These are phyloP conservation scores for Leucosticte australis DNA, from an alignment of 2,113 vertebrate genomes.

Conservation along the genomic window DNA sequence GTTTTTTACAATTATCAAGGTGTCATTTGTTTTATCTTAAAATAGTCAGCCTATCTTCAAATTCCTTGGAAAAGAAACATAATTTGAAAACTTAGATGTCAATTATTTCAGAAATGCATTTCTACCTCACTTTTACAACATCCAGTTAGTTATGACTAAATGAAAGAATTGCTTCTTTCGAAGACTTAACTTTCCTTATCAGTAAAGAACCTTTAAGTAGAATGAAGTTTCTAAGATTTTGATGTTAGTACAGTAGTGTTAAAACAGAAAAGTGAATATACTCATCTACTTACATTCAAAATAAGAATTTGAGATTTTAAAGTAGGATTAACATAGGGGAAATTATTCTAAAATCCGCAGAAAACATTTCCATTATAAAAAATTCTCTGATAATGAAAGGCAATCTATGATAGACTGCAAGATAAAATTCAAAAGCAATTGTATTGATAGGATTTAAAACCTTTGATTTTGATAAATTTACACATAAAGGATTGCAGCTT, in stretches of 20 bases:
- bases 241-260: not conserved
- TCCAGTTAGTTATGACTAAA: not conserved
- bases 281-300: not conserved
- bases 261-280: constrained; percentile 10
- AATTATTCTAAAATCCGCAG: not conserved
- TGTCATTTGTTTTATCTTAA: not conserved
- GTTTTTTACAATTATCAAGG: not conserved
- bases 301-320: not conserved
- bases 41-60: not conserved
- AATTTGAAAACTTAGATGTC: not conserved
- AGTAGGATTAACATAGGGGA: not conserved
- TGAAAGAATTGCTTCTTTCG: not conserved
- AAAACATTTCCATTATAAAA: constrained; percentile 3
- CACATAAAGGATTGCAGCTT: not conserved
- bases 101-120: not conserved
- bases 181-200: not conserved
- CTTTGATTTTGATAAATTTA: constrained; percentile 16
- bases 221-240: not conserved
- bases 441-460: constrained; percentile 13
- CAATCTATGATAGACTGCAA: not conserved
- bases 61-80: not conserved
- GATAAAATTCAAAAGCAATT: constrained; percentile 53
- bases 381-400: constrained; percentile 34
- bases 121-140: not conserved
- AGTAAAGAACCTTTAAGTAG: not conserved